A percentile compares a stretch with the other conserved stretches of the same genome.
These are phyloP conservation scores for Eupithecia tripunctaria DNA, from an alignment of 2,888 invertebrate species.

Conservation along the genomic window DNA sequence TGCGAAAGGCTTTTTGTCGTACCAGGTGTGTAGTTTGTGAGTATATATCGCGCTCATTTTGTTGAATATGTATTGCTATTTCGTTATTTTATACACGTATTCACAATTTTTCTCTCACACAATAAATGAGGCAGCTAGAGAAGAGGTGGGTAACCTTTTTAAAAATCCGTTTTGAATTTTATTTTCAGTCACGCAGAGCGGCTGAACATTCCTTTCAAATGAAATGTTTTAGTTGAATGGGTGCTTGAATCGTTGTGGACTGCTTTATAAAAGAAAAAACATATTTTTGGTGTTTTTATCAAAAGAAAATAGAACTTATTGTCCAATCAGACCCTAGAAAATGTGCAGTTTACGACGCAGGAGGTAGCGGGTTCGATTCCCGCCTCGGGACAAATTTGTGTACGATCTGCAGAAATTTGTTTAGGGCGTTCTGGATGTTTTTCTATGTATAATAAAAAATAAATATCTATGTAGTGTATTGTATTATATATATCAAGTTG, in stretches of 20 bases:
- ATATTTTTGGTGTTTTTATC: background rate
- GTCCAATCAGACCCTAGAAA: background rate
- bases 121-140: background rate
- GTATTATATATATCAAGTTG: no score
- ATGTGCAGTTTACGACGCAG: background rate
- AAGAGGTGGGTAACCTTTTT: slow-evolving; percentile 1
- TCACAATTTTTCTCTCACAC: background rate
- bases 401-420: no score
- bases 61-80: slow-evolving; percentile 5
- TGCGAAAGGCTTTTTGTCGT: background rate
- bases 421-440: no score
- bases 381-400: no score
- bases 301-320: background rate
- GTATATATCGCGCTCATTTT: background rate
- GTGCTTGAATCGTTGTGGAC: background rate
- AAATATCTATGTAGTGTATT: no score
- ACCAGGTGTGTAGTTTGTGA: background rate
- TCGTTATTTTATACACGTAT: background rate
- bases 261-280: background rate
- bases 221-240: background rate
- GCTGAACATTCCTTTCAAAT: slow-evolving; percentile 6
- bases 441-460: no score
- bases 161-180: background rate
- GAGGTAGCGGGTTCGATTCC: no score
- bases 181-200: background rate